Conservation (phyloP, 2,113 vertebrate species). For the Calypte anna region DNA sequence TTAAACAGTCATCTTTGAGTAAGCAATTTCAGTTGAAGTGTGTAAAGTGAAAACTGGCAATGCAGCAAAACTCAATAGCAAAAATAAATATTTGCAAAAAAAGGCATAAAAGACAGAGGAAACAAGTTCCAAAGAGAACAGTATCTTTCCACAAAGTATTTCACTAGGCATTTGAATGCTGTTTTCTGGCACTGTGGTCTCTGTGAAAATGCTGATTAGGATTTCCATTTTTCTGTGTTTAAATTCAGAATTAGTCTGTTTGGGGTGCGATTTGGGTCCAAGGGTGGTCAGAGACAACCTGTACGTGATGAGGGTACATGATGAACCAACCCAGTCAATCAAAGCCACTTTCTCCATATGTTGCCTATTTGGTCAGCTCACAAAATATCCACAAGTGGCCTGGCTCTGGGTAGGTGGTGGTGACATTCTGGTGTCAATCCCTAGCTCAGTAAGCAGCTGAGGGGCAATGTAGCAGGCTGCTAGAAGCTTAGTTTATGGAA, state of each 20-base stretch:
- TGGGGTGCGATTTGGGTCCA: not conserved
- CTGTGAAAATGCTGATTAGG: not conserved
- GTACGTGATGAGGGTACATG: not conserved
- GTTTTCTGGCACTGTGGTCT: not conserved
- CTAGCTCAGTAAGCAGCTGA: not conserved
- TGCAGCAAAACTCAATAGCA: not conserved
- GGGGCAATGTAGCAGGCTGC: not conserved
- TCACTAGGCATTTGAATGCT: not conserved
- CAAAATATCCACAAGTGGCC: not conserved
- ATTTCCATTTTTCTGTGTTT: not conserved
- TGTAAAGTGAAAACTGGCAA: not conserved
- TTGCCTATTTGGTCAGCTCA: not conserved
- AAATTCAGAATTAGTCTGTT: not conserved
- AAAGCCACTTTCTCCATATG: not conserved
- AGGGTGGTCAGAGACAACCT: not conserved
- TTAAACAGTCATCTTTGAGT: not conserved
- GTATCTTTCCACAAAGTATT: not conserved
- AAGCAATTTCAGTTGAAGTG: not conserved
- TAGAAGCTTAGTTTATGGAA: not conserved
- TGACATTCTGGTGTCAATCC: not conserved
- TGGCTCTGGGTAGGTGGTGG: not conserved
- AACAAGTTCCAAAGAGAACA: not conserved
- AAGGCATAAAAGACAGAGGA: not conserved
- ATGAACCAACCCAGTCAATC: not conserved
- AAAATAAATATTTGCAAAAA: not conserved